Evolutionary conservation across 2,888 invertebrate species (phyloP), one percentile per base, ranked within the genome.

Genomic region (Callinectes sapidus): DNA sequence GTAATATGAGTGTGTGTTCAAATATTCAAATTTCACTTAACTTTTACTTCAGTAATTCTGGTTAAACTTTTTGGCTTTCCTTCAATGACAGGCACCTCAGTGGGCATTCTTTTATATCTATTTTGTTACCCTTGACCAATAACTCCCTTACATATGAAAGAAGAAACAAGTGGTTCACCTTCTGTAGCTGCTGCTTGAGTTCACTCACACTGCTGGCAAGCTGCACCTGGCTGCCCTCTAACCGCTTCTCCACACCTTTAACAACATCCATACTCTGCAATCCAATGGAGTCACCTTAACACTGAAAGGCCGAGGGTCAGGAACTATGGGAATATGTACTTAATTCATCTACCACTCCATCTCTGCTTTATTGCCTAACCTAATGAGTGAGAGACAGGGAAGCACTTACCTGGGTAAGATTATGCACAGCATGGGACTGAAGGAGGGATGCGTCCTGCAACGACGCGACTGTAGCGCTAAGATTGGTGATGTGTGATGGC

Each of bases 161-260:
- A 48, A 48, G 0, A 87, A 87, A 42, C 39, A 55, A 48, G 10
- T 39, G 48, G 32, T 91, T 61, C 16, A 92, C 92, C 89, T 92
- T 93, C 55, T 91, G 88, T 54, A 93, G 71, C 81, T 93, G 94
- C 54, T 93, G 94, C 87, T 93, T 94, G 39, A 93, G 87, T 23
- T 92, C 92, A 87, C 94, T 93, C 32, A 94, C 94, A 23, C 92
- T 91, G 88, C 93, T 94, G 16, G 94, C 94, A 28, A 94, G 55
- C 91, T 94, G 94, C n/a, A 94, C 92, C 66, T 94, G 94, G 92
- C 94, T 94, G 16, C 94, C 94, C 81, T 94, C 94, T 77, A 94
- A 89, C 61, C 93, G 93, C 81, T 92, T 93, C 86, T 94, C 94
- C 13, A 94, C 94, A 18, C 94, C 94, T 54, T 94, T 94, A 55